A percentile compares a stretch with the other conserved stretches of the same genome.
These are phyloP conservation scores for Vanessa cardui DNA, from an alignment of 2,888 invertebrate genomes.

Conservation along the genomic window DNA sequence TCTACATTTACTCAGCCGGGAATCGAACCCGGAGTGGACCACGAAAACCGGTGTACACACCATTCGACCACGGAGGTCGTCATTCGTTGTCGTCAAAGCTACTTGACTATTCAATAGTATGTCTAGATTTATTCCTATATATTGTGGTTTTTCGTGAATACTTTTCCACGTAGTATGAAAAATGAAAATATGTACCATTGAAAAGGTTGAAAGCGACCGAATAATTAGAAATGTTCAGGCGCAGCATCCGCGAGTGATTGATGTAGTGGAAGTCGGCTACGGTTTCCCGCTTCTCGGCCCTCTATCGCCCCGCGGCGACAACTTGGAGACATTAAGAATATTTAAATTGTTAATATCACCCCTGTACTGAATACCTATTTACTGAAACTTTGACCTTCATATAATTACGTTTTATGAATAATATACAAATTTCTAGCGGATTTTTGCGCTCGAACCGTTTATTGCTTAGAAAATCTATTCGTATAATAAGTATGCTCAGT, in stretches of 20 bases:
- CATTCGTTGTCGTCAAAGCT: too few relatives aligned
- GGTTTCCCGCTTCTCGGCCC: constrained; percentile 43
- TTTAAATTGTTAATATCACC: constrained; percentile 82
- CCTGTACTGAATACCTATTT: constrained; percentile 81
- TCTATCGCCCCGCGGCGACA: constrained; percentile 57
- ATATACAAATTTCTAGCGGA: constrained; percentile 4
- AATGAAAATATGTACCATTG: constrained; percentile 20
- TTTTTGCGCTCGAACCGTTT: not conserved
- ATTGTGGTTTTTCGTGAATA: too few relatives aligned
- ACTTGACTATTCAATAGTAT: too few relatives aligned
- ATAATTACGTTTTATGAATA: constrained; percentile 47
- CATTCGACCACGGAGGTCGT: too few relatives aligned
- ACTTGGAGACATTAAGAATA: constrained; percentile 82
- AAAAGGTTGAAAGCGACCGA: constrained; percentile 49
- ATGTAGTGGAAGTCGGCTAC: constrained; percentile 77
- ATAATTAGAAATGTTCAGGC: constrained; percentile 82
- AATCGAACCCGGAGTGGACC: too few relatives aligned
- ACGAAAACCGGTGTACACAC: too few relatives aligned
- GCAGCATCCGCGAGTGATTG: constrained; percentile 81
- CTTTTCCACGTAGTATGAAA: not conserved
- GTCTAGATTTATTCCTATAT: too few relatives aligned
- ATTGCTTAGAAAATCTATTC: not conserved
- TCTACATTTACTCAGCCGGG: too few relatives aligned
- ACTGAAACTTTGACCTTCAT: constrained; percentile 67
- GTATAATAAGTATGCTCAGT: not conserved